Percentiles rank a stretch among this genome's conserved stretches.
These are phyloP conservation scores for Dryobota labecula DNA, from an alignment of 2,888 invertebrate species.

Conservation along the genomic window DNA sequence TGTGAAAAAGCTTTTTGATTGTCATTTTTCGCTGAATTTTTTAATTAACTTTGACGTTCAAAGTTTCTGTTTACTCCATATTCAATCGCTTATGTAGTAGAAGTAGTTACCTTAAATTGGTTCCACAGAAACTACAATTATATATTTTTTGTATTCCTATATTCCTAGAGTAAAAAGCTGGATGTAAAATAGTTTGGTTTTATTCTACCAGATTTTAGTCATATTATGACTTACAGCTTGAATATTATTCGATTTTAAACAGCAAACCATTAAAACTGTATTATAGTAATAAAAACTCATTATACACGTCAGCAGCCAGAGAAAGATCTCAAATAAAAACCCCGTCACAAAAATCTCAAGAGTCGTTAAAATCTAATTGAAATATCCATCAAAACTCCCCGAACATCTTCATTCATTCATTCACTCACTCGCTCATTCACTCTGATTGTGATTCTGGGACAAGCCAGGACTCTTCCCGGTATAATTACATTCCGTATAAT, in stretches of 20 bases:
- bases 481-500: constrained; percentile 62
- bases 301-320: background rate
- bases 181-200: background rate
- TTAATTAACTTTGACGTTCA: background rate
- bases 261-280: constrained; percentile 4
- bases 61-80: background rate
- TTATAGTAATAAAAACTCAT: constrained; percentile 12
- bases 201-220: background rate
- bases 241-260: background rate
- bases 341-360: constrained; percentile 38
- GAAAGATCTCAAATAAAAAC: constrained; percentile 21
- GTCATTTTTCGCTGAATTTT: background rate
- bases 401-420: constrained; percentile 43
- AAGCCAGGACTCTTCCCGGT: constrained; percentile 35
- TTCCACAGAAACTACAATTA: background rate
- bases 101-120: background rate
- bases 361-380: constrained; percentile 59
- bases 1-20: too few species aligned
- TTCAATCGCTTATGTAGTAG: background rate
- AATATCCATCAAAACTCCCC: constrained; percentile 54
- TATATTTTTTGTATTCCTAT: background rate
- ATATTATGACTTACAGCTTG: background rate
- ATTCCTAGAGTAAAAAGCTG: too few species aligned
- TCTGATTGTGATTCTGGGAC: constrained; percentile 53
- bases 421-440: constrained; percentile 40